Base-by-base conservation (phyloP, 2,888 invertebrate genomes). In the Drosophila buzzatii region DNA sequence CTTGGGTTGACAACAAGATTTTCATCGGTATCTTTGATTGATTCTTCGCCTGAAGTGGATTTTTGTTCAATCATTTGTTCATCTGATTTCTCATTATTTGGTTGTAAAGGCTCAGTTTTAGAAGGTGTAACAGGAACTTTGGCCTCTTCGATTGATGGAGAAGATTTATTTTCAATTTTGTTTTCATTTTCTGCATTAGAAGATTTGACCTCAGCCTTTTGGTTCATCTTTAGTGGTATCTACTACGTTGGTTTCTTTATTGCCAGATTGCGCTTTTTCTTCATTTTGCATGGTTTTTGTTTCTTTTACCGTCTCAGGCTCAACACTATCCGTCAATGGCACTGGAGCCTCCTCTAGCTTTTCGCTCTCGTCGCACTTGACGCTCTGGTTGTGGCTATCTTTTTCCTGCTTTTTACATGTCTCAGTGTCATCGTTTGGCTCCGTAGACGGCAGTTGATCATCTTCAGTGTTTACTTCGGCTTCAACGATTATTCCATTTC, bases 251-350 rank as follows among this genome's bases (percentile, higher is more conserved):
- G 23, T 35, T 12, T 70, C 76, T n/a, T 84, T 86, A 7, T 12
- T 59, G 1, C 73, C 60, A 1, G 44, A 61, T 10, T 76, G 84
- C 0, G 70, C 84, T 14, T 72, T 89, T 18, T 89, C 89, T 49
- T 79, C 72, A 9, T 85, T 89, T 42, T 81, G 59, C 31, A 89
- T 39, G 1, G 89, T 89, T 58, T 89, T 89, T 16, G 85, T 76
- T 59, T 85, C 84, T 31, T 85, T 85, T 0, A 79, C 85, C 1
- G 76, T 59, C 23, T 81, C 89, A 0, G 89, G 89, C 39, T 89
- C 70, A 37, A 53, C 3, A n/a, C 2, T 57, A 0, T 49, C 45
- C 2, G 27, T 10, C 1, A 23, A 6, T 16, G 45, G 45, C 5
- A 45, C 9, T 10, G 20, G 20, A 6, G 33, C 20, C 18, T 75